Evolutionary conservation across 2,113 vertebrate genomes (phyloP).

Genomic region (Lepus timidus): DNA sequence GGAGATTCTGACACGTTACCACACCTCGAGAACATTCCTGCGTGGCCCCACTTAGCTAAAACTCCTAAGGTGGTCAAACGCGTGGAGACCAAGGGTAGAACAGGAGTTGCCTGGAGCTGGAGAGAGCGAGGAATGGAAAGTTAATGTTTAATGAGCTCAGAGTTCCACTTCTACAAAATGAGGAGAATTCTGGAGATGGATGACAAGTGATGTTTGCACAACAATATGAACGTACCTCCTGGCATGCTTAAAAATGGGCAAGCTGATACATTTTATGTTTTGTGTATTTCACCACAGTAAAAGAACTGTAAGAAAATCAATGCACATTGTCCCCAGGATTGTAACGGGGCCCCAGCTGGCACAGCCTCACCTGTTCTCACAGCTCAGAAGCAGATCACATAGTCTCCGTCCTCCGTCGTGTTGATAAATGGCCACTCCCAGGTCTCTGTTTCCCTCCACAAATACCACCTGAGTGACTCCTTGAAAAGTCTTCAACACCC

Average conservation of each 20-base stretch:
- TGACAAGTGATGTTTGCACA: not conserved
- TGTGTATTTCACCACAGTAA: not conserved
- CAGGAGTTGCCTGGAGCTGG: accelerated
- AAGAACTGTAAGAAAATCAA: not conserved
- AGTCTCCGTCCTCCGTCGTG: not conserved
- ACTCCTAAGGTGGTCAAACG: not conserved
- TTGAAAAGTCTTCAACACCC: not conserved
- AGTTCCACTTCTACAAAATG: not conserved
- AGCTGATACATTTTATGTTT: not conserved
- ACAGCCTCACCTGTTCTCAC: not conserved
- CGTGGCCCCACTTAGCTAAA: not conserved
- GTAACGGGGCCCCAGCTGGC: not conserved
- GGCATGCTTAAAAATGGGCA: not conserved
- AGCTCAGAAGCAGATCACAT: not conserved
- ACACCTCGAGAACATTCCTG: not conserved
- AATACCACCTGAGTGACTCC: not conserved
- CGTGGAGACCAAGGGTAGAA: not conserved
- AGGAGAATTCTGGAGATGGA: not conserved
- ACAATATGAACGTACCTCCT: not conserved
- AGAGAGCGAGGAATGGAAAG: accelerated
- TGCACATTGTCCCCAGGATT: not conserved
- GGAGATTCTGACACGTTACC: not conserved
- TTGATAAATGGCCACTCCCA: not conserved
- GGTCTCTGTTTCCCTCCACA: not conserved
- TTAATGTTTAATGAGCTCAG: not conserved